Evolutionary conservation across 2,888 invertebrate species (phyloP).

Genomic region (Coenonympha glycerion): DNA sequence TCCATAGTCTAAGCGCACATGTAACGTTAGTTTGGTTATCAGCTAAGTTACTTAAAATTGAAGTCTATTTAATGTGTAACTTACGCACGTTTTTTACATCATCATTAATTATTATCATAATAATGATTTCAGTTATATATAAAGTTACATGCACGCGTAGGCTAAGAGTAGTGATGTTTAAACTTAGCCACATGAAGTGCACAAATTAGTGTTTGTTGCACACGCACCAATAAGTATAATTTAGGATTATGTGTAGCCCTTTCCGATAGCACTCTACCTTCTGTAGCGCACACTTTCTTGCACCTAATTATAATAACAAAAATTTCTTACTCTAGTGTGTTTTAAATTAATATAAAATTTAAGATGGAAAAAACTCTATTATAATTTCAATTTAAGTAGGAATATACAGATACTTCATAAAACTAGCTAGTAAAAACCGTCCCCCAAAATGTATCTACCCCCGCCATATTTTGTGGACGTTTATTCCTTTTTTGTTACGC

Average conservation of each 20-base stretch:
- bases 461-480: constrained; percentile 56
- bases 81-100: neutral
- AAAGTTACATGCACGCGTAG: constrained; percentile 9
- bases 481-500: constrained; percentile 63
- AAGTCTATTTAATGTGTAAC: neutral
- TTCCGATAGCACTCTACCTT: constrained; percentile 29
- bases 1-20: constrained; percentile 3
- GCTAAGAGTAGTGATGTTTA: constrained; percentile 34
- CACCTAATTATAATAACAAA: constrained; percentile 20
- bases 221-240: constrained; percentile 36
- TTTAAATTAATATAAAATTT: too few species aligned
- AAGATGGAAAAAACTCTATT: neutral
- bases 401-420: constrained; percentile 2
- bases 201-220: constrained; percentile 40
- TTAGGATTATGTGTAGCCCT: constrained; percentile 28
- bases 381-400: neutral
- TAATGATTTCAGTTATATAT: constrained; percentile 18
- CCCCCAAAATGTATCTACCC: constrained; percentile 21
- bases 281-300: constrained; percentile 30
- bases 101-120: too few species aligned
- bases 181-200: constrained; percentile 43
- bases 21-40: neutral
- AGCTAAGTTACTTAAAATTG: neutral
- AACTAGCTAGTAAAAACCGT: constrained; percentile 13
- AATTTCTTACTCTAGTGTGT: too few species aligned